Conservation (phyloP, 2,888 invertebrate genomes). For the Habrosyne pyritoides region DNA sequence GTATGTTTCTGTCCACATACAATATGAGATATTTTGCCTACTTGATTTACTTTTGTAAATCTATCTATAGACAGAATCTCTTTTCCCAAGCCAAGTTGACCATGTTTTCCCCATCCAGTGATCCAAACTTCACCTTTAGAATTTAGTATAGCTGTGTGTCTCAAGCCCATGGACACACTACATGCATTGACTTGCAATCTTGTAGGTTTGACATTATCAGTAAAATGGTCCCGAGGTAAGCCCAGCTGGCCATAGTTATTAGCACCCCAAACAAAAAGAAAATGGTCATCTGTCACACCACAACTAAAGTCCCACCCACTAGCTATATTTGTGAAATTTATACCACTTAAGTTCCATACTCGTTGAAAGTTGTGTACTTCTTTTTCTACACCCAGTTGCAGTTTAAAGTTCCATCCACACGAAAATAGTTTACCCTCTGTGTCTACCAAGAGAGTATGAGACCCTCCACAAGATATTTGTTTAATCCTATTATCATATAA, state of each 20-base stretch:
- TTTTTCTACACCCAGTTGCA: conserved; percentile 85
- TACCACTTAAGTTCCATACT: conserved; percentile 83
- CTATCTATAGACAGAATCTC: conserved; percentile 59
- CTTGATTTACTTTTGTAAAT: conserved; percentile 80
- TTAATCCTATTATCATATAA: conserved; percentile 79
- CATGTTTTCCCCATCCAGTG: conserved; percentile 87
- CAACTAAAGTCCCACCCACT: conserved; percentile 94
- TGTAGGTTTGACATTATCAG: conserved; percentile 61
- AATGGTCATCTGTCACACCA: conserved; percentile 87
- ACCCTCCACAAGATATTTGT: conserved; percentile 89
- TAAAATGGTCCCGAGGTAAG: conserved; percentile 77
- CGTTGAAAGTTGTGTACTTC: conserved; percentile 83
- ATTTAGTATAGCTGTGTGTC: conserved; percentile 87
- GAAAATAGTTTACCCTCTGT: conserved; percentile 87
- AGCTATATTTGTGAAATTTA: conserved; percentile 84
- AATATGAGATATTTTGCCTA: conserved; percentile 84
- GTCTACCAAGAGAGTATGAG: conserved; percentile 89
- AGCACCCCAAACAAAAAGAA: conserved; percentile 92
- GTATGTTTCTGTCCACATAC: conserved; percentile 93
- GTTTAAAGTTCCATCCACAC: conserved; percentile 91
- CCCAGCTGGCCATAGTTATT: conserved; percentile 91
- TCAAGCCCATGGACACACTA: conserved; percentile 86
- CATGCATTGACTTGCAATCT: conserved; percentile 78
- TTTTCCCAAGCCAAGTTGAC: conserved; percentile 85
- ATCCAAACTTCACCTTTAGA: conserved; percentile 85